These are phyloP conservation scores for Perca schrenkii DNA, from an alignment of 2,113 vertebrate species.

Conservation along the genomic window DNA sequence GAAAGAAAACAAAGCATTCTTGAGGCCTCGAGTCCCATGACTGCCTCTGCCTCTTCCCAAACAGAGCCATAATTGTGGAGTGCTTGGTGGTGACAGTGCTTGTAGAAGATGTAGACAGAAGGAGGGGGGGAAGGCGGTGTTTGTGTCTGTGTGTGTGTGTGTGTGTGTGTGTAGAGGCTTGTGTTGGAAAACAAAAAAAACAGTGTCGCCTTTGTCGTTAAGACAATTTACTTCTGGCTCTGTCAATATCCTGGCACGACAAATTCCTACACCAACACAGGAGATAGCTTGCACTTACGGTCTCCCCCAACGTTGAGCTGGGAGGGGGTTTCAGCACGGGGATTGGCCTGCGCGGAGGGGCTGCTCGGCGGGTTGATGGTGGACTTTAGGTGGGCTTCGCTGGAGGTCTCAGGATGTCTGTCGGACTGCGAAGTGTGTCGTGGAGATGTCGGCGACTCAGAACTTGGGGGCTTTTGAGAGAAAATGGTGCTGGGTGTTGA, in stretches of 20 bases:
- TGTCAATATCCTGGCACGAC: slow-evolving; percentile 47
- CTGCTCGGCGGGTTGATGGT: slow-evolving; percentile 35
- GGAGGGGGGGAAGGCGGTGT: slow-evolving; percentile 5
- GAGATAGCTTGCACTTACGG: slow-evolving; percentile 71
- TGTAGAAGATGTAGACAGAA: slow-evolving; percentile 47
- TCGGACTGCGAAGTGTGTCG: slow-evolving; percentile 49
- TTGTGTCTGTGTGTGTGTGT: slow-evolving; percentile 53
- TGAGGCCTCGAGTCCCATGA: slow-evolving; percentile 64
- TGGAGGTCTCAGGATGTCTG: slow-evolving; percentile 20
- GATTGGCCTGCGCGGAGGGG: slow-evolving; percentile 61
- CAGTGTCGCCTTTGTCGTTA: slow-evolving; percentile 67
- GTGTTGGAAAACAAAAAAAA: slow-evolving; percentile 72
- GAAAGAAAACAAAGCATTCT: slow-evolving; percentile 47
- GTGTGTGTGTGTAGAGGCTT: slow-evolving; percentile 57
- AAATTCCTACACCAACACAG: slow-evolving; percentile 36
- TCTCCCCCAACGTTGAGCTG: slow-evolving; percentile 78
- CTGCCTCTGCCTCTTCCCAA: slow-evolving; percentile 53
- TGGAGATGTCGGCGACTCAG: slow-evolving; percentile 39
- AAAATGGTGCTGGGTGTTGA: slow-evolving; percentile 13
- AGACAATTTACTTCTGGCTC: slow-evolving; percentile 44
- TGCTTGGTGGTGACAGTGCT: slow-evolving; percentile 75
- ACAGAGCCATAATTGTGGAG: slow-evolving; percentile 75
- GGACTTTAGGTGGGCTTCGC: background rate
- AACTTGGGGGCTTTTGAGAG: background rate
- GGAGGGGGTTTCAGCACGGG: slow-evolving; percentile 61